These are phyloP conservation scores for Halocynthia aurantium DNA, from an alignment of 23 tunicate genomes.

Conservation along the genomic window DNA sequence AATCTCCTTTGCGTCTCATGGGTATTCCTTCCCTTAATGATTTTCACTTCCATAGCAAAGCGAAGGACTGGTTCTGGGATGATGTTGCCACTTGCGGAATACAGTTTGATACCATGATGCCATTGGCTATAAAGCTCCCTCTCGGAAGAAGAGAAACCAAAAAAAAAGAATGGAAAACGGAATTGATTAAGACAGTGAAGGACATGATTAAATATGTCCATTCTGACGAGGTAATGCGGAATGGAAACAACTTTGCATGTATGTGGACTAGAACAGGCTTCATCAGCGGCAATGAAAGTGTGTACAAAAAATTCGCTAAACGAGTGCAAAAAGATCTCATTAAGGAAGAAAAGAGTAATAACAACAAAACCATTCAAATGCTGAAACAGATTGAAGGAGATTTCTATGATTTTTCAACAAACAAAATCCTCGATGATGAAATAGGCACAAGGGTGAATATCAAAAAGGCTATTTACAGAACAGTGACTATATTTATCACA, in stretches of 20 bases:
- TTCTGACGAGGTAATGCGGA: not conserved
- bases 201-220: slow-evolving; percentile 8
- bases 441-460: slow-evolving; percentile 18
- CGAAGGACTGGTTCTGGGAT: not conserved
- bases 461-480: slow-evolving; percentile 49
- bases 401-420: no score
- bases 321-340: not conserved
- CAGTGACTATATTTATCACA: slow-evolving; percentile 40
- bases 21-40: not conserved
- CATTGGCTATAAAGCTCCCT: no score
- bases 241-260: slow-evolving; percentile 26
- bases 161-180: not conserved
- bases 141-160: no score
- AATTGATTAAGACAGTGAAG: slow-evolving; percentile 25
- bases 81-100: not conserved
- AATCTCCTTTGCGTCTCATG: slow-evolving; percentile 19
- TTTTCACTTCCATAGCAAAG: not conserved
- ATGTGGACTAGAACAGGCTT: slow-evolving; percentile 23
- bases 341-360: not conserved
- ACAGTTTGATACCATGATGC: not conserved
- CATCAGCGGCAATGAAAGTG: slow-evolving; percentile 23
- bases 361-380: no score
- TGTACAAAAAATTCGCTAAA: slow-evolving; percentile 12
- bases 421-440: not conserved
- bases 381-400: no score